Conservation (phyloP, 2,797 vertebrate genomes). For the Sebastes itinus region DNA sequence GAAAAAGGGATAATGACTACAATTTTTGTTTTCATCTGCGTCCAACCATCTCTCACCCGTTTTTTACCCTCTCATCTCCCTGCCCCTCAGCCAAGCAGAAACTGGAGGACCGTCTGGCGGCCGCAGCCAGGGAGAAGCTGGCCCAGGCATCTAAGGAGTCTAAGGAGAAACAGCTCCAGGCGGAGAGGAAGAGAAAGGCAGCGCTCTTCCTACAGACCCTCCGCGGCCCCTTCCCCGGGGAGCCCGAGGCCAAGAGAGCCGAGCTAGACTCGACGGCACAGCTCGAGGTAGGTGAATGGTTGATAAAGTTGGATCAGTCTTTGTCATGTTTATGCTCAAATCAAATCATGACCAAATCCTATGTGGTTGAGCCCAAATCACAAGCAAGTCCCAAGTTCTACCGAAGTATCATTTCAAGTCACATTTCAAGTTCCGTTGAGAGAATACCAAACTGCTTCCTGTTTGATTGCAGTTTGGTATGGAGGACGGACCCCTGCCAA, state of each 20-base stretch:
- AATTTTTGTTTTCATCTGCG: background rate
- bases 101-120: slow-evolving; percentile 94
- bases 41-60: slow-evolving; percentile 24
- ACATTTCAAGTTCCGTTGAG: background rate
- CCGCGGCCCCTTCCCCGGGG: slow-evolving; percentile 83
- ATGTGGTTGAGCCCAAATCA: background rate
- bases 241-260: slow-evolving; percentile 84
- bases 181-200: slow-evolving; percentile 96
- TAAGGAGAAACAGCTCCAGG: slow-evolving; percentile 98
- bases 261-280: slow-evolving; percentile 81
- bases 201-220: slow-evolving; percentile 95
- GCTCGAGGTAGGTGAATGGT: slow-evolving; percentile 80
- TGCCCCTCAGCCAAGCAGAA: slow-evolving; percentile 91
- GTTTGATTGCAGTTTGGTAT: background rate
- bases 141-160: slow-evolving; percentile 98
- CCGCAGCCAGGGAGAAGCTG: slow-evolving; percentile 96
- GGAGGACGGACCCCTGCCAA: no score
- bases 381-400: background rate
- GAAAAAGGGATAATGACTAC: background rate
- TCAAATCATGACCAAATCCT: background rate
- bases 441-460: background rate
- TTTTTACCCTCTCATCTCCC: slow-evolving; percentile 23
- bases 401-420: background rate
- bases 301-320: background rate
- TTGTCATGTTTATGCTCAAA: background rate